Evolutionary conservation across 2,113 vertebrate genomes (phyloP), one percentile per base, ranked within the genome.

Genomic region (Chaenocephalus aceratus): DNA sequence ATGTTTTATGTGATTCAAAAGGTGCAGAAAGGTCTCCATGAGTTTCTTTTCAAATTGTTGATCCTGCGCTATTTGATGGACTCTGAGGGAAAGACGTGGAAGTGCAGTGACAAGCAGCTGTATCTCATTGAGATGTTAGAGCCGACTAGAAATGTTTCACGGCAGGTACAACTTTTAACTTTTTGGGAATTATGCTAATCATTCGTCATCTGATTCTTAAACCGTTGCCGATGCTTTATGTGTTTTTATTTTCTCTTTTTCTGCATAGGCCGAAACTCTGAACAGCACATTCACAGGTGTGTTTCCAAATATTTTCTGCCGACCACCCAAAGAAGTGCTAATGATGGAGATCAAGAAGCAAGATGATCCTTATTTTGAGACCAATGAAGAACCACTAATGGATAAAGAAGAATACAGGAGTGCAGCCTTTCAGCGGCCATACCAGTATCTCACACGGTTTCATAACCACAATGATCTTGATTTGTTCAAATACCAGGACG

Each of bases 21-120:
- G 98, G 98, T 98, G 8, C 95, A 89, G 84, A 95, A 85, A 79
- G 97, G 98, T 54, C 90, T 98, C 73, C 82, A 95, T 44, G 96
- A 96, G 81, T 98, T 99, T 85, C 95, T 99, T 0, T 99, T 99
- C 93, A 98, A 97, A 76, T 91, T 99, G 67, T 73, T 99, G 79
- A 86, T 98, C 75, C 89, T 99, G 34, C 96, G 94, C 62, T 96
- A 97, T 82, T 91, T 99, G 56, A 94, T 95, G 94, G 96, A 97
- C 62, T 75, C 79, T 1, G 94, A 95, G 23, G 97, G 97, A 76
- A 96, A 95, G 18, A 95, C 97, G 94, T 99, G 98, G 98, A 96
- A 95, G 4, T 95, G 97, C 73, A 95, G 93, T 81, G 94, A 93
- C 1, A 87, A 87, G 30, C 96, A 99, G 10, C 89, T 99, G 45